phyloP scores from a whole-genome alignment of 2,113 vertebrate genomes.

The Pterocles burchelli region DNA sequence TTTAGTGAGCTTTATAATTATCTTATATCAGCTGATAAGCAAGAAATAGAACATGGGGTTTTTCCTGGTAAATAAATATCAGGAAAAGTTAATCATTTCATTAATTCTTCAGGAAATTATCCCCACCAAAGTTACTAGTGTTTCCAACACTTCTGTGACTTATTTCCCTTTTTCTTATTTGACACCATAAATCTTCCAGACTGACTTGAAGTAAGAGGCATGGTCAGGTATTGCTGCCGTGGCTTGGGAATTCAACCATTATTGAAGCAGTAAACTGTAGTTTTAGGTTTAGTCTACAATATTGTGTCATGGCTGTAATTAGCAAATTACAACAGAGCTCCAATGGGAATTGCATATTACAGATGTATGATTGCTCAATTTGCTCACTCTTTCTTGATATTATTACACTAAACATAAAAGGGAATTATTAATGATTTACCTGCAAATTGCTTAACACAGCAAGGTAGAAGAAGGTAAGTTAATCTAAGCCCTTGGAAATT shows the following conservation, averaged over 20 bases:
- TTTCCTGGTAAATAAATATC: not conserved
- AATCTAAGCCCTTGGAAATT: not conserved
- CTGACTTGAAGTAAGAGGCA: not conserved
- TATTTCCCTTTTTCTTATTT: not conserved
- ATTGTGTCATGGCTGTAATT: slow-evolving; percentile 14
- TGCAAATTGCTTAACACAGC: not conserved
- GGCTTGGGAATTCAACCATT: not conserved
- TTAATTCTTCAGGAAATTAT: not conserved
- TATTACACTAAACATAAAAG: slow-evolving; percentile 20
- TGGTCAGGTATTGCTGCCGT: not conserved
- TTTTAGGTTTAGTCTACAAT: not conserved
- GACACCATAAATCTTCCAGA: not conserved
- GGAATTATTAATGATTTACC: slow-evolving; percentile 11
- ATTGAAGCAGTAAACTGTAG: not conserved
- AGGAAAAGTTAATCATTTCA: not conserved
- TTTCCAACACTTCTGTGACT: not conserved
- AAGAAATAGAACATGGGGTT: not conserved
- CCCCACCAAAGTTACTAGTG: not conserved
- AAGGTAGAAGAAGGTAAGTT: not conserved
- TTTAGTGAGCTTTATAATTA: not conserved
- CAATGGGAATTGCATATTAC: not conserved
- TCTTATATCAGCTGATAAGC: not conserved
- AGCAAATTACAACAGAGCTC: slow-evolving; percentile 30
- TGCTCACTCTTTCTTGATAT: slow-evolving; percentile 12
- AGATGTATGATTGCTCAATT: slow-evolving; percentile 2